Conservation (phyloP, 2,113 vertebrate genomes). For the Rhabdomys dilectus region DNA sequence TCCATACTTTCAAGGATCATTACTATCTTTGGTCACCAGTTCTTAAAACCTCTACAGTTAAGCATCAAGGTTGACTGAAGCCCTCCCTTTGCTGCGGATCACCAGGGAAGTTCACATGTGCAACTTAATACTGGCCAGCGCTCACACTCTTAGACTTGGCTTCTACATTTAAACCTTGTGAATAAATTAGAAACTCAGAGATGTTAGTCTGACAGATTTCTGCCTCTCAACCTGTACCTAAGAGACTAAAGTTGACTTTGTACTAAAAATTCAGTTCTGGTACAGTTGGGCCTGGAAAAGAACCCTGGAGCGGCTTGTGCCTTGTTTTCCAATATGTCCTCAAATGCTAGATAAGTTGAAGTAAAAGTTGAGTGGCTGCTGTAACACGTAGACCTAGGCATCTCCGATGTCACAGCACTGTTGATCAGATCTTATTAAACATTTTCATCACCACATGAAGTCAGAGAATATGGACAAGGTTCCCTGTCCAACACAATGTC, state of each 20-base stretch:
- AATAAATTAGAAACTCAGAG: slow-evolving; percentile 5
- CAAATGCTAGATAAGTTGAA: neutral
- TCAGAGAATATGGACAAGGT: neutral
- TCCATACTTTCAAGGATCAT: neutral
- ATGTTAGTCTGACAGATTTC: neutral
- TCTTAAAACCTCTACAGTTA: slow-evolving; percentile 32
- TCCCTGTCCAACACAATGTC: neutral
- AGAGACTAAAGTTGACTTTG: slow-evolving; percentile 6
- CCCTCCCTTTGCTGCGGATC: neutral
- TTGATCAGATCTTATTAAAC: neutral
- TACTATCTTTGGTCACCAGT: neutral
- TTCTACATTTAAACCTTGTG: neutral
- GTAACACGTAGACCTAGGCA: neutral
- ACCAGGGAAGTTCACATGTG: neutral
- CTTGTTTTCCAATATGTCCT: slow-evolving; percentile 45
- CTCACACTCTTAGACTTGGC: neutral
- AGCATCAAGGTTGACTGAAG: neutral
- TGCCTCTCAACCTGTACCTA: neutral
- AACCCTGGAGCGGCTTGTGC: neutral
- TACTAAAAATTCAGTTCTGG: neutral
- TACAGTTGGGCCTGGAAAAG: neutral
- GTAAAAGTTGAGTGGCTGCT: neutral
- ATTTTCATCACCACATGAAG: neutral
- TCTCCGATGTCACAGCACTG: neutral
- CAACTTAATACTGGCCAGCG: neutral